A percentile compares a stretch with the other conserved stretches of the same genome.
phyloP scores from a whole-genome alignment of 2,888 invertebrate species.

The Plagodis dolabraria region DNA sequence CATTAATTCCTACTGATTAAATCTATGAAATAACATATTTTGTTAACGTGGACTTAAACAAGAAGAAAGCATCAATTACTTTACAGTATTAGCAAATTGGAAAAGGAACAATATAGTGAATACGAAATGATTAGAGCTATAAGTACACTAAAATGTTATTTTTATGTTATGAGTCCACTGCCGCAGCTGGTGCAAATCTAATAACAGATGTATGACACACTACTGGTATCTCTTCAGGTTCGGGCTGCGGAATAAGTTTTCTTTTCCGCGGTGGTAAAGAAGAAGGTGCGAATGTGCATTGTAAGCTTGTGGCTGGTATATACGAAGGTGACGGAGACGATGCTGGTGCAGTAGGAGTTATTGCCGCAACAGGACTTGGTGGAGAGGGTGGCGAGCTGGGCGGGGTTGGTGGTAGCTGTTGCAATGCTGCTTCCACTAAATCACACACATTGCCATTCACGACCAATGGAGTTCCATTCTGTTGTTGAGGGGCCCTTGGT shows the following conservation, averaged over 20 bases:
- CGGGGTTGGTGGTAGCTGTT: conserved; percentile 83
- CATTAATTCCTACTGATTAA: conserved; percentile 16
- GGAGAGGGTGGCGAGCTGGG: conserved; percentile 83
- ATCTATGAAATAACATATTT: conserved; percentile 34
- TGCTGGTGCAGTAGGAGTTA: conserved; percentile 47
- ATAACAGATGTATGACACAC: conserved; percentile 89
- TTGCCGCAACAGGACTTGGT: conserved; percentile 66
- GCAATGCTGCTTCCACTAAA: conserved; percentile 74
- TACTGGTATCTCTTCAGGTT: conserved; percentile 82
- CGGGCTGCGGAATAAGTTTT: conserved; percentile 89
- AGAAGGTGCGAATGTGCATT: conserved; percentile 65
- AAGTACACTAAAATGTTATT: neutral
- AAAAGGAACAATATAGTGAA: neutral
- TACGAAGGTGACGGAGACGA: conserved; percentile 61
- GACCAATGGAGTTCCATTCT: conserved; percentile 57
- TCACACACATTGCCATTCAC: conserved; percentile 74
- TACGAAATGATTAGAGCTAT: neutral
- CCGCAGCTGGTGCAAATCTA: conserved; percentile 92
- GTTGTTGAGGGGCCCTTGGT: conserved; percentile 65
- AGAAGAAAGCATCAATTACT: conserved; percentile 3
- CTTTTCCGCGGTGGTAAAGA: conserved; percentile 92
- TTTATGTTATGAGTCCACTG: conserved; percentile 51
- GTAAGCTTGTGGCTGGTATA: conserved; percentile 63
- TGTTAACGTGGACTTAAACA: conserved; percentile 31
- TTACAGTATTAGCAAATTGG: neutral